A percentile compares a stretch with the other conserved stretches of the same genome.
phyloP scores from a whole-genome alignment of 2,888 invertebrate species.

The Drosophila merina region DNA sequence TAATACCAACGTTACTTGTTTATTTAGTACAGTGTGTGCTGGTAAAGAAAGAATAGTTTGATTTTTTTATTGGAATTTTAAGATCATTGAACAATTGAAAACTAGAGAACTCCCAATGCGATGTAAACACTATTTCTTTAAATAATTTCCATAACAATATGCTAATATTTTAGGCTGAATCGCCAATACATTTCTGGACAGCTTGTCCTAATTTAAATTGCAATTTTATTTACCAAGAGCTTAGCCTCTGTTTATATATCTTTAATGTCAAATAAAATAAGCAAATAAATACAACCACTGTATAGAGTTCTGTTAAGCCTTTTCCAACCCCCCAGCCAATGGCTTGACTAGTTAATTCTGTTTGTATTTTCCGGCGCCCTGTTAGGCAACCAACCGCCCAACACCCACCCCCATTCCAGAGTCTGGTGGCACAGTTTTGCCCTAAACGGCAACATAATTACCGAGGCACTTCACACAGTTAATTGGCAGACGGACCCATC shows the following conservation, averaged over 20 bases:
- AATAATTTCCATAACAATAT: neutral
- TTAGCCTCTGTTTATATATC: neutral
- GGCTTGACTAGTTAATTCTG: constrained; percentile 72
- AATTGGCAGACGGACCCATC: constrained; percentile 45
- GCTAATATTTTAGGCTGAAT: neutral
- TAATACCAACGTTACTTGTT: constrained; percentile 6
- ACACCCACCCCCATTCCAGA: constrained; percentile 10
- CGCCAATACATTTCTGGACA: neutral
- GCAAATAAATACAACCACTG: constrained; percentile 15
- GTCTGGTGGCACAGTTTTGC: constrained; percentile 53
- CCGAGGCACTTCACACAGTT: constrained; percentile 57
- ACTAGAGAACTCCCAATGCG: neutral
- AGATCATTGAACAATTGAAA: neutral
- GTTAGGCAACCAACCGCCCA: constrained; percentile 23
- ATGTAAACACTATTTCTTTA: neutral
- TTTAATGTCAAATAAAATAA: neutral
- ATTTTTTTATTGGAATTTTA: neutral
- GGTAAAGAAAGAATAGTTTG: neutral
- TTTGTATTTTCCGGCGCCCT: constrained; percentile 71
- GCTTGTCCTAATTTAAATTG: neutral
- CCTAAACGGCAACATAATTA: constrained; percentile 56
- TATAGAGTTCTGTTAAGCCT: constrained; percentile 14
- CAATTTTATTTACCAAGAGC: neutral
- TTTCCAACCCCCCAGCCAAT: constrained; percentile 43
- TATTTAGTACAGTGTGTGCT: constrained; percentile 25